Base-by-base conservation (phyloP, 30 jellyfish, hydroid and myxozoan genomes). In the Nemopilema nomurai region DNA sequence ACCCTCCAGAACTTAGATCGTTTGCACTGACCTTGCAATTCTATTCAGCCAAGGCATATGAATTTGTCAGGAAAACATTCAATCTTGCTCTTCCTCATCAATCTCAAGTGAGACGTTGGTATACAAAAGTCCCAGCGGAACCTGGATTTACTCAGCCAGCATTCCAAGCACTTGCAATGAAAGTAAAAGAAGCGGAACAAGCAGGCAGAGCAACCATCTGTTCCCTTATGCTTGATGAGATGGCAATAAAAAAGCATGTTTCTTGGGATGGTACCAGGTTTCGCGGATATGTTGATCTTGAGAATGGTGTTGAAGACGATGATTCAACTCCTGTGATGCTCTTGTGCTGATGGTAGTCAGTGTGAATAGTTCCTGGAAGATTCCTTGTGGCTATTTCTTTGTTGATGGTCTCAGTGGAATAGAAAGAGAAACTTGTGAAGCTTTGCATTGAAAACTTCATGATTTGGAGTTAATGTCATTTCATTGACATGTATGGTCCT, bases 21-120 rank as follows among this genome's bases (percentile, higher is more conserved):
- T 80, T 80, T 80, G 89, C 89, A 63, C 86, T 78, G 19, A 87
- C 92, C 6, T 76, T 87, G 62, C 91, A 87, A 73, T 87, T 79
- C 66, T 87, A 87, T 51, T 87, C 91, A 8, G 77, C 96, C 51
- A 87, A 70, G 72, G 91, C 88, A 49, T 87, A 87, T 62, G 91
- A 87, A 28, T 69, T 78, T 79, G 92, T 87, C 16, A 30, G 96
- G 33, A 51, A 67, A 69, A 76, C 90, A 65, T 77, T 86, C 88
- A 80, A 78, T 21, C 91, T 87, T 50, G 64, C 80, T 17, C 88
- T 87, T 16, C 96, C 92, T 51, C 91, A 80, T 23, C 90, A 79
- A 53, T 17, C 88, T 50, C 91, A 69, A 62, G 79, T 87, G 7
- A 28, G 92, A 68, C 16, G 81, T 18, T 87, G 91, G 88, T 79